phyloP scores from a whole-genome alignment of 1,140 invertebrate species.

The Euura lappo region DNA sequence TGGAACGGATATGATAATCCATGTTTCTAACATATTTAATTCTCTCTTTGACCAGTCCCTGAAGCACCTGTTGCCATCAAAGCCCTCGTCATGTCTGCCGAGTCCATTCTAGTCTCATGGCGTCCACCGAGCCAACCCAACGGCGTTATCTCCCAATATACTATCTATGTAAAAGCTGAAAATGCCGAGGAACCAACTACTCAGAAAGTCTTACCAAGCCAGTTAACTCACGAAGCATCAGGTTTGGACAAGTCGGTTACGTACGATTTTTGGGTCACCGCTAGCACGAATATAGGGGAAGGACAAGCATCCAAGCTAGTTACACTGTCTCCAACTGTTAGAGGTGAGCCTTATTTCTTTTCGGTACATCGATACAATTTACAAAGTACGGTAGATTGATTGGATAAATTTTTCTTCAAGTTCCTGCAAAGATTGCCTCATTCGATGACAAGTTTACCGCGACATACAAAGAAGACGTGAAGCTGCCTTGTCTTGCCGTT shows the following conservation, averaged over 20 bases:
- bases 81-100: constrained; percentile 88
- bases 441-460: constrained; percentile 90
- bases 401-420: constrained; percentile 58
- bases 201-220: constrained; percentile 69
- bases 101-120: constrained; percentile 93
- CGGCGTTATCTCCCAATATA: constrained; percentile 92
- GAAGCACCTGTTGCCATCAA: constrained; percentile 92
- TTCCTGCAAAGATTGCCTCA: constrained; percentile 91
- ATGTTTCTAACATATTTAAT: not conserved
- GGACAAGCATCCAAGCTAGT: constrained; percentile 87
- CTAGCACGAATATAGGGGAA: constrained; percentile 91
- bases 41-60: constrained; percentile 71
- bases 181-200: constrained; percentile 71
- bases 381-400: not conserved
- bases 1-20: constrained; percentile 10
- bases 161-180: constrained; percentile 86
- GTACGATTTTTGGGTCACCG: constrained; percentile 95
- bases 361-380: constrained; percentile 10
- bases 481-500: constrained; percentile 88
- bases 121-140: constrained; percentile 89
- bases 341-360: constrained; percentile 63
- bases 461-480: constrained; percentile 90
- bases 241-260: constrained; percentile 80
- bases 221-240: constrained; percentile 75
- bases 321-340: constrained; percentile 79